Evolutionary conservation across 2,888 invertebrate genomes (phyloP).

Genomic region (Cheilosia vulpina): DNA sequence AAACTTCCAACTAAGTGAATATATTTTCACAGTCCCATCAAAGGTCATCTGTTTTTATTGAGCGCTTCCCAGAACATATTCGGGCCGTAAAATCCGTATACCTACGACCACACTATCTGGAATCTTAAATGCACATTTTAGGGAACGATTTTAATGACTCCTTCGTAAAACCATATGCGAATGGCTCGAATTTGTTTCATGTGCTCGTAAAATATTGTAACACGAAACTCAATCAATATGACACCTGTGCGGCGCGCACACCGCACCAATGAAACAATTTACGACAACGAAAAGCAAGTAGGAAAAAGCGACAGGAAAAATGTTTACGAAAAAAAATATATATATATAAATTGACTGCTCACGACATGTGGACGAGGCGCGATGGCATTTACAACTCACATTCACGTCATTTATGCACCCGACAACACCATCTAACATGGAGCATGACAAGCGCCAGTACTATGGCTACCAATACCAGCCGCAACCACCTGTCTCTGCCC

Average conservation of each 20-base stretch:
- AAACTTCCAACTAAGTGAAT: neutral
- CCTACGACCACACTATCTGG: constrained; percentile 1
- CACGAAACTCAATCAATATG: constrained; percentile 42
- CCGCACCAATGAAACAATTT: constrained; percentile 35
- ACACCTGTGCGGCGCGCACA: constrained; percentile 28
- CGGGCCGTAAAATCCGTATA: neutral
- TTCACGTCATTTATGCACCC: constrained; percentile 12
- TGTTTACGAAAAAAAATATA: neutral
- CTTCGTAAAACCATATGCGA: constrained; percentile 24
- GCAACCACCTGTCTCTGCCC: constrained; percentile 28
- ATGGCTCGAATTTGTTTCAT: constrained; percentile 56
- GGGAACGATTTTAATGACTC: constrained; percentile 42
- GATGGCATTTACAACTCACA: constrained; percentile 35
- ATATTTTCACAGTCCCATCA: neutral
- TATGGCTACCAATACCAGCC: neutral
- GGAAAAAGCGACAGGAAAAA: constrained; percentile 8
- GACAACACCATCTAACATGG: constrained; percentile 16
- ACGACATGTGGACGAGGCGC: constrained; percentile 44
- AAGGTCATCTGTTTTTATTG: neutral
- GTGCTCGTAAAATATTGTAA: constrained; percentile 48
- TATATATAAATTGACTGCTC: constrained; percentile 48
- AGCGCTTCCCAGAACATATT: neutral
- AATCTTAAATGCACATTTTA: constrained; percentile 59
- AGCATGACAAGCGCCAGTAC: constrained; percentile 24
- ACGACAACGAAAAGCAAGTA: constrained; percentile 7